Evolutionary conservation across 2,113 vertebrate genomes (phyloP).

Genomic region (Pseudois nayaur): DNA sequence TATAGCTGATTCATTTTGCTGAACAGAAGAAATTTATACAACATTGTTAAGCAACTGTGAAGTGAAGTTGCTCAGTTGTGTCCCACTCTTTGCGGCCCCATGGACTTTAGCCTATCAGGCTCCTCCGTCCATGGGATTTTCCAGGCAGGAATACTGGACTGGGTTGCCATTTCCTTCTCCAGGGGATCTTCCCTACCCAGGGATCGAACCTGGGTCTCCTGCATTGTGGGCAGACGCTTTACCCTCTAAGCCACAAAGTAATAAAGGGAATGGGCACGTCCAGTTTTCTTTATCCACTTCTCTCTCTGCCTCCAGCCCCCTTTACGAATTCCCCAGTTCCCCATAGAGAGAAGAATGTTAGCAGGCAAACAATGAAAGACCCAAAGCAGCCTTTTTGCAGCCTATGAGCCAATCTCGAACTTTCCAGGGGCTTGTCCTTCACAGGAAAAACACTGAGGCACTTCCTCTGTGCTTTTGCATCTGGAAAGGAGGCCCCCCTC

Average conservation of each 20-base stretch:
- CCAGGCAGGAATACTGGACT: too few species aligned
- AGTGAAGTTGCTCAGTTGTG: too few species aligned
- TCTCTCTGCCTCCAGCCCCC: background rate
- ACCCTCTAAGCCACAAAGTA: background rate
- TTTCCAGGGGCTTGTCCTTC: background rate
- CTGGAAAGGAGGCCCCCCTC: slow-evolving; percentile 34
- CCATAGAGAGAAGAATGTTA: background rate
- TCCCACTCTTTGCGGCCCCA: too few species aligned
- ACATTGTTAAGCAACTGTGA: background rate
- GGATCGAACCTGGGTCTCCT: too few species aligned
- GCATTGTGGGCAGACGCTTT: too few species aligned
- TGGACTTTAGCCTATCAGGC: too few species aligned
- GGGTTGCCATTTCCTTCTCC: too few species aligned
- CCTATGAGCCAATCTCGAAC: slow-evolving; percentile 8
- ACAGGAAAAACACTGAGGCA: background rate
- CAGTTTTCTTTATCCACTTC: background rate
- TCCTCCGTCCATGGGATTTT: too few species aligned
- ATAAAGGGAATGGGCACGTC: background rate
- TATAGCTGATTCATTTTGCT: background rate
- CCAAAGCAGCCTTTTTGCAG: background rate
- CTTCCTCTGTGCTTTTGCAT: slow-evolving; percentile 44
- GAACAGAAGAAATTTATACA: background rate
- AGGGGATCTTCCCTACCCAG: too few species aligned
- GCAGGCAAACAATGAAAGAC: background rate
- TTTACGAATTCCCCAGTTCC: background rate